Conservation (phyloP, 23 tunicate species). For the Aplidium turbinatum region DNA sequence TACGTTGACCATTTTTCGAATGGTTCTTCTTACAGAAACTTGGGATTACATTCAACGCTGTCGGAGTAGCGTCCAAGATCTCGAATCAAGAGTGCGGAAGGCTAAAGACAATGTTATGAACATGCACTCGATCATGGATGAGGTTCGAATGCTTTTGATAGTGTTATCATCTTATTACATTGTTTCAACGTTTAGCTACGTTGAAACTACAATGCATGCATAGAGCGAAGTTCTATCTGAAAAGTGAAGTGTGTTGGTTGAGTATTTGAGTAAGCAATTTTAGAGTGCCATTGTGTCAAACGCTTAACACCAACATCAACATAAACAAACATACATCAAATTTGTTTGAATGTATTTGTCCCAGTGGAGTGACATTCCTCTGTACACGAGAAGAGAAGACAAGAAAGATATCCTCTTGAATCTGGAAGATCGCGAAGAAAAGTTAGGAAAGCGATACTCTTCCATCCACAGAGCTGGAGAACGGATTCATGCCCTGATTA, state of each 20-base stretch:
- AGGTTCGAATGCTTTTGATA: slow-evolving; percentile 45
- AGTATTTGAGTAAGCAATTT: too few relatives aligned
- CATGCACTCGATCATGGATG: slow-evolving; percentile 62
- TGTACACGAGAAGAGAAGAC: slow-evolving; percentile 75
- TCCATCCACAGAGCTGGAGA: slow-evolving; percentile 67
- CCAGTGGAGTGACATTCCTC: slow-evolving; percentile 73
- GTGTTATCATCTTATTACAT: not conserved
- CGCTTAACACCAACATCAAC: too few relatives aligned
- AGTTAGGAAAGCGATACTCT: slow-evolving; percentile 57
- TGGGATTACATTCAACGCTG: slow-evolving; percentile 84
- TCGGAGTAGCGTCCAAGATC: slow-evolving; percentile 50
- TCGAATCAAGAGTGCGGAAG: slow-evolving; percentile 67
- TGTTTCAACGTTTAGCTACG: not conserved
- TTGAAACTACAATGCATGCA: too few relatives aligned
- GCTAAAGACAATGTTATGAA: slow-evolving; percentile 70
- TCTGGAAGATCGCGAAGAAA: slow-evolving; percentile 80
- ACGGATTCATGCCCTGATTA: slow-evolving; percentile 57
- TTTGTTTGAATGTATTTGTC: not conserved
- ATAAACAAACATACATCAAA: too few relatives aligned
- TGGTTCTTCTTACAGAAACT: slow-evolving; percentile 61
- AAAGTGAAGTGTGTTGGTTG: too few relatives aligned
- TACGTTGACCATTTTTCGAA: too few relatives aligned
- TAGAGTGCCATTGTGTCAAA: too few relatives aligned
- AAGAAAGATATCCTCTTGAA: slow-evolving; percentile 65
- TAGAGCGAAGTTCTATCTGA: too few relatives aligned